A percentile compares a stretch with the other conserved stretches of the same genome.
These are phyloP conservation scores for Galerucella pusilla DNA, from an alignment of 2,888 invertebrate species.

Conservation along the genomic window DNA sequence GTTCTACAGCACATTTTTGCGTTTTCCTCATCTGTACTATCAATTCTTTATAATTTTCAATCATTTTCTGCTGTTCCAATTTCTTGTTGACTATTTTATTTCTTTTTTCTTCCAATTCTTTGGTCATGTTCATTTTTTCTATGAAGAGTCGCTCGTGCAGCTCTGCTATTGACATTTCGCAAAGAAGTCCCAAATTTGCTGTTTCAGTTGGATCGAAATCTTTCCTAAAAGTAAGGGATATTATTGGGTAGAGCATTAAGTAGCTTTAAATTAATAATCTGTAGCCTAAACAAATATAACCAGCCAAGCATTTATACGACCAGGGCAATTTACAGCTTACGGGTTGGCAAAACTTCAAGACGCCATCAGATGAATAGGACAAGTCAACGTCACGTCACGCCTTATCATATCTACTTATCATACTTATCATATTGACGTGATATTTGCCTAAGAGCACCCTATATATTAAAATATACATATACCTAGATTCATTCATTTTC, in stretches of 20 bases:
- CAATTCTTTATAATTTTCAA: slow-evolving; percentile 66
- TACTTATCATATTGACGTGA: too few relatives aligned
- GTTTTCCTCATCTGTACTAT: slow-evolving; percentile 63
- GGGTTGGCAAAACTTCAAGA: too few relatives aligned
- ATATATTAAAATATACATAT: not conserved
- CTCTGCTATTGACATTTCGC: slow-evolving; percentile 75
- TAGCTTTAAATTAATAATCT: not conserved
- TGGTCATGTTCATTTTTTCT: slow-evolving; percentile 67
- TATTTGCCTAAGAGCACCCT: too few relatives aligned
- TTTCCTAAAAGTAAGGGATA: slow-evolving; percentile 52
- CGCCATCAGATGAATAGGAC: too few relatives aligned
- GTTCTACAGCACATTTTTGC: slow-evolving; percentile 55
- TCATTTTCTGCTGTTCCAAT: slow-evolving; percentile 64
- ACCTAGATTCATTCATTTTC: slow-evolving; percentile 52
- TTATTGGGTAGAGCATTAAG: not conserved
- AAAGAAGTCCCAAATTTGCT: slow-evolving; percentile 70
- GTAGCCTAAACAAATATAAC: too few relatives aligned
- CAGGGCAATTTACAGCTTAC: too few relatives aligned
- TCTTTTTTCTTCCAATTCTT: slow-evolving; percentile 68
- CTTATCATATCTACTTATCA: too few relatives aligned
- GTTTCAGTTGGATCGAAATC: slow-evolving; percentile 72
- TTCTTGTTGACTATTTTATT: slow-evolving; percentile 65
- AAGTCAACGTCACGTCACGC: too few relatives aligned
- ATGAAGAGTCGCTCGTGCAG: slow-evolving; percentile 68
- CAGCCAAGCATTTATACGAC: too few relatives aligned